Evolutionary conservation across 2,113 vertebrate genomes (phyloP).

Genomic region (Ammodytes dubius): DNA sequence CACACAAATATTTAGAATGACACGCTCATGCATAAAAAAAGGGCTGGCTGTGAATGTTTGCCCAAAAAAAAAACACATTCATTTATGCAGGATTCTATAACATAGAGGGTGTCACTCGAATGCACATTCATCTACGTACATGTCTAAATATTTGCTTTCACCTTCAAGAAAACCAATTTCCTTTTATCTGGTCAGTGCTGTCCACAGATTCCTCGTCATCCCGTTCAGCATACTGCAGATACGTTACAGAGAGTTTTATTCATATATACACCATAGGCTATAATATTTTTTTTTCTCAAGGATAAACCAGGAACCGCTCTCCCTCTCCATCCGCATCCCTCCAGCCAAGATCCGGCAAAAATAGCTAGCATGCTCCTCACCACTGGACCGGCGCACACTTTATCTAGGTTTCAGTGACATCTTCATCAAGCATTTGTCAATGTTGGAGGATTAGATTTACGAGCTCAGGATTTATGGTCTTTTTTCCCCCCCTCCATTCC

Average conservation of each 20-base stretch:
- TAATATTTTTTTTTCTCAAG: constrained; percentile 50
- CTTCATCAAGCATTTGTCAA: constrained; percentile 87
- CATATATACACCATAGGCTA: constrained; percentile 20
- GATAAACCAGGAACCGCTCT: constrained; percentile 62
- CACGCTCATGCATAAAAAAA: constrained; percentile 35
- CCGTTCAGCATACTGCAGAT: constrained; percentile 26
- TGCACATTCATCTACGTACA: constrained; percentile 23
- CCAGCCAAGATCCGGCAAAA: constrained; percentile 50
- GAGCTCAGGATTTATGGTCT: constrained; percentile 77
- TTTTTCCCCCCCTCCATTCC: background rate
- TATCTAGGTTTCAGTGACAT: constrained; percentile 84
- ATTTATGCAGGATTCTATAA: constrained; percentile 8
- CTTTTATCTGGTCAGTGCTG: constrained; percentile 28
- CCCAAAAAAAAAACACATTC: background rate
- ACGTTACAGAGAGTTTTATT: constrained; percentile 21
- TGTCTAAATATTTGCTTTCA: constrained; percentile 43
- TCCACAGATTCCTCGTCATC: constrained; percentile 31
- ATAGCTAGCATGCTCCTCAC: constrained; percentile 59
- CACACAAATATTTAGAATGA: constrained; percentile 55
- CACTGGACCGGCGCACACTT: constrained; percentile 74
- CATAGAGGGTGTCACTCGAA: background rate
- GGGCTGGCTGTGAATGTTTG: constrained; percentile 36
- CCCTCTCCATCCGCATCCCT: constrained; percentile 50
- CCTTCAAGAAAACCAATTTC: constrained; percentile 50
- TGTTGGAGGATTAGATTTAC: constrained; percentile 83